Percentiles rank a stretch among this genome's conserved stretches.
Conservation (phyloP, 2,888 invertebrate genomes). For the Pseudococcus longispinus region DNA sequence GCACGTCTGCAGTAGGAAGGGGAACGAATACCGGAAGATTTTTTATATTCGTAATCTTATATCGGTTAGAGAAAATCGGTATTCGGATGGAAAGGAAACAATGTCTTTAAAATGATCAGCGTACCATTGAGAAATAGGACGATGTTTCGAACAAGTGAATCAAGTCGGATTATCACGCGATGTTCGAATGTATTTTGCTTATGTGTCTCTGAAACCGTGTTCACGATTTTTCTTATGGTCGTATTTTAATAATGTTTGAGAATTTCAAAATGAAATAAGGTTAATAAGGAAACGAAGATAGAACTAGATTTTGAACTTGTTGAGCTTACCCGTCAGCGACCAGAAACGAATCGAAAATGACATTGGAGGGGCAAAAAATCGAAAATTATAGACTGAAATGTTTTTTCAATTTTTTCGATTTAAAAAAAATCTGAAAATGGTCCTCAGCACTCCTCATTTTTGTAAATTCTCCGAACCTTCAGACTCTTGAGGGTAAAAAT, state of each 20-base stretch:
- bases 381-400: too few species aligned
- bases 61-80: slow-evolving; percentile 1
- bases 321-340: too few species aligned
- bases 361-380: too few species aligned
- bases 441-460: too few species aligned
- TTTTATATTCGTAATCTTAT: background rate
- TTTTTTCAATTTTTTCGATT: too few species aligned
- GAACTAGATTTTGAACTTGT: too few species aligned
- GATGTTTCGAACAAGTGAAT: background rate
- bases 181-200: background rate
- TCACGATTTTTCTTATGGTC: background rate
- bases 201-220: background rate
- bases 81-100: background rate
- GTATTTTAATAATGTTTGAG: background rate
- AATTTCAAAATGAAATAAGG: background rate
- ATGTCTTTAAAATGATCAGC: background rate
- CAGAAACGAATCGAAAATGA: too few species aligned
- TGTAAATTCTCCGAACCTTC: too few species aligned
- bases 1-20: background rate
- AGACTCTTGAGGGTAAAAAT: too few species aligned
- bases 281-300: background rate
- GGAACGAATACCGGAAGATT: background rate
- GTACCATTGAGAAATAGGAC: background rate
- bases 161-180: background rate
- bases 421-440: too few species aligned